phyloP scores from a whole-genome alignment of 1,140 invertebrate species.

The Cataglyphis hispanica region DNA sequence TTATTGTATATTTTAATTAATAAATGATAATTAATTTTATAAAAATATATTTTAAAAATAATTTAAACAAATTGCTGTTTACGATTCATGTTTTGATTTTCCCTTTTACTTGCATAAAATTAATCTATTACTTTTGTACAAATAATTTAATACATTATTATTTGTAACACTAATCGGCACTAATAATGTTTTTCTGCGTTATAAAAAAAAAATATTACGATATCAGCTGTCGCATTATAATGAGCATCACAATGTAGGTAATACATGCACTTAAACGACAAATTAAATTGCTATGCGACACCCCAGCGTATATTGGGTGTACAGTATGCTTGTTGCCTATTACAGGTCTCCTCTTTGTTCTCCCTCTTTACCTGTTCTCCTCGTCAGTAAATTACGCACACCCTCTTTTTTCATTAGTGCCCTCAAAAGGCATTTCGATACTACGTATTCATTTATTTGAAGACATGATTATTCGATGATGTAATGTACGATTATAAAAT shows the following conservation, averaged over 20 bases:
- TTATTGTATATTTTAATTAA: background rate
- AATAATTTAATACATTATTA: constrained; percentile 32
- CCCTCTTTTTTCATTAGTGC: constrained; percentile 75
- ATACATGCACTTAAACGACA: constrained; percentile 70
- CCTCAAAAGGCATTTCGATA: constrained; percentile 61
- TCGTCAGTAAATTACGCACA: constrained; percentile 73
- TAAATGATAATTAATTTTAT: constrained; percentile 31
- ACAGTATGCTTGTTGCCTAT: constrained; percentile 72
- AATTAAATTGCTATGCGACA: constrained; percentile 70
- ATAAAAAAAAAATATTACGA: constrained; percentile 49
- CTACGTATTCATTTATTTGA: constrained; percentile 45
- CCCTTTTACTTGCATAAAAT: background rate
- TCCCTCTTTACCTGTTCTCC: constrained; percentile 71
- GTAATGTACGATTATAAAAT: constrained; percentile 22
- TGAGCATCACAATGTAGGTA: constrained; percentile 36
- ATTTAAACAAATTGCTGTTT: background rate
- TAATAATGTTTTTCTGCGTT: constrained; percentile 6
- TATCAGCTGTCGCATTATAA: constrained; percentile 32
- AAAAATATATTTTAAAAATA: background rate
- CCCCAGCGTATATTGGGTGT: constrained; percentile 64
- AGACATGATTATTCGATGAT: constrained; percentile 47
- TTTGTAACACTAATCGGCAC: constrained; percentile 10
- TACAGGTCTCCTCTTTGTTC: constrained; percentile 74
- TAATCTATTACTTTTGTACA: constrained; percentile 24
- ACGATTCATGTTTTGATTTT: background rate